Percentiles rank a stretch among this genome's conserved stretches.
Conservation (phyloP, 2,113 vertebrate genomes). For the Pedionomus torquatus region DNA sequence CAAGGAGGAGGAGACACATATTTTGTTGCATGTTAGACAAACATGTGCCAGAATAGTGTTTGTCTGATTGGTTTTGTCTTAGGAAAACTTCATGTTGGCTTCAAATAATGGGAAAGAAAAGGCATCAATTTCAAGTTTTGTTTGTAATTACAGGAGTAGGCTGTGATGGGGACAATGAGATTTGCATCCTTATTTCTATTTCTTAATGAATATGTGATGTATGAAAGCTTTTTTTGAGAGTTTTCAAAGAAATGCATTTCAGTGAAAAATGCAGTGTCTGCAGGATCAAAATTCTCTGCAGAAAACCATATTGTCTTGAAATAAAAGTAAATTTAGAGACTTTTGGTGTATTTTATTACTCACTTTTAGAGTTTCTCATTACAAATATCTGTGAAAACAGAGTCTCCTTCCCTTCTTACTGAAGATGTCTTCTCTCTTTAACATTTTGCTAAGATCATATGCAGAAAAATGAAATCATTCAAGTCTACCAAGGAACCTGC, state of each 20-base stretch:
- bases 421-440: neutral
- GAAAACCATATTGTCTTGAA: neutral
- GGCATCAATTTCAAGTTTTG: neutral
- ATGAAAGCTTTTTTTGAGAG: neutral
- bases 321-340: neutral
- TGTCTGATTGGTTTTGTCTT: neutral
- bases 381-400: neutral
- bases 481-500: neutral
- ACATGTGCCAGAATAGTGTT: neutral
- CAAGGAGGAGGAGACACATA: neutral
- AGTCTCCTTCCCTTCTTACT: neutral
- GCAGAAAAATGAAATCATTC: neutral
- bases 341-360: neutral
- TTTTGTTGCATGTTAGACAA: neutral
- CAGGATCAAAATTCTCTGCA: neutral
- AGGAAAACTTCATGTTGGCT: neutral
- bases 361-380: neutral
- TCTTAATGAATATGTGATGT: neutral
- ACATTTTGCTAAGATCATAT: neutral
- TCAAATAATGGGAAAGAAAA: neutral
- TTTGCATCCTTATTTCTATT: neutral
- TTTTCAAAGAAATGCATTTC: neutral
- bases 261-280: neutral
- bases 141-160: neutral
- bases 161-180: neutral